Evolutionary conservation across 2,113 vertebrate species (phyloP).

Genomic region (Cryptotis parvus): DNA sequence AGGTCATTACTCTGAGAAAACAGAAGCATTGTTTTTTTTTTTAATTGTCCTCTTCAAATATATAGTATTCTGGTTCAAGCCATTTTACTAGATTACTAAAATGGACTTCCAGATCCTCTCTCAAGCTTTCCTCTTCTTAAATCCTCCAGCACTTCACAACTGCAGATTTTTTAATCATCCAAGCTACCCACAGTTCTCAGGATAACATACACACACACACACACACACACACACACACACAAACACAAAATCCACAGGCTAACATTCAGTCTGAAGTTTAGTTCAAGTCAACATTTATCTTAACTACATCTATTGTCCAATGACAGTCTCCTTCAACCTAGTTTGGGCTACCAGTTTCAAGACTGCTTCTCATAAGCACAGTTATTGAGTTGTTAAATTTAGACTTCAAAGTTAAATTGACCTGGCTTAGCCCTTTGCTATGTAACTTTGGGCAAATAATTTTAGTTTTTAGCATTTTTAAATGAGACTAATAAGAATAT

Average conservation of each 20-base stretch:
- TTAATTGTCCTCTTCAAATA: constrained; percentile 38
- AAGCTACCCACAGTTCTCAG: background rate
- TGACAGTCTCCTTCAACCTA: background rate
- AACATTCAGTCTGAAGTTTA: background rate
- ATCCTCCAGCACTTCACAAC: background rate
- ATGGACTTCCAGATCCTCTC: background rate
- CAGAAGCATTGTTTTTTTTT: background rate
- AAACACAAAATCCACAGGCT: background rate
- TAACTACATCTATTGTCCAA: background rate
- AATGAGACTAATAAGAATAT: constrained; percentile 6
- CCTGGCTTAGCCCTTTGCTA: background rate
- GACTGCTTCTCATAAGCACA: background rate
- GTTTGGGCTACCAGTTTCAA: background rate
- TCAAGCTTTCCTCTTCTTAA: background rate
- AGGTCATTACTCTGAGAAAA: constrained; percentile 30
- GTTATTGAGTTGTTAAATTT: background rate
- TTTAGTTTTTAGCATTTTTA: background rate
- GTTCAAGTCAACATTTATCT: background rate
- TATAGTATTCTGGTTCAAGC: background rate
- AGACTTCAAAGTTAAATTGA: background rate
- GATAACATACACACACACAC: too few relatives aligned
- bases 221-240: too few relatives aligned
- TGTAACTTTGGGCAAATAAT: background rate
- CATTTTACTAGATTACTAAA: background rate
- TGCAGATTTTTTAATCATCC: background rate